Evolutionary conservation across 2,113 vertebrate species (phyloP), one percentile per base, ranked within the genome.

Genomic region (Monarcha castaneiventris): DNA sequence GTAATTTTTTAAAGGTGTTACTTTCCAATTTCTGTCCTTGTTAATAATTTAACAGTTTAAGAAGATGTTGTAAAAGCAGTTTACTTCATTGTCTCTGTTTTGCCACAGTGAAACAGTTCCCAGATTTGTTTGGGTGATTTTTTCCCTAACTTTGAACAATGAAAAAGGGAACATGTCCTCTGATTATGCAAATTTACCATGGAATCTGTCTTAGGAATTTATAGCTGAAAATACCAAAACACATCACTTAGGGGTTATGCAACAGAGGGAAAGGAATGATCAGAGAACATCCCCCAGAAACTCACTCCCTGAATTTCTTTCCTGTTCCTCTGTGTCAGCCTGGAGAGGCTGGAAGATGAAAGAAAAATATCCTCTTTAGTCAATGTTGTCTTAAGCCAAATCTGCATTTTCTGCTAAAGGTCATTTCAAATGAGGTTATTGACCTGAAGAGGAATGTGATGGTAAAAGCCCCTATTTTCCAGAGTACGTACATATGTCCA

Each of bases 1-100:
- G 7, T 9, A 46, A 81, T 92, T 68, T 58, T 89, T 56, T 41
- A 13, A 87, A 94, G 17, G 67, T 91, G n/a, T 7, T 77, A 32
- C 59, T 87, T 93, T 93, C 37, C 76, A 78, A 76, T 91, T 76
- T 94, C 32, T 87, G 21, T 48, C 79, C 55, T 64, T 76, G 29
- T 59, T 84, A 96, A 95, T 48, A 82, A 86, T 90, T 75, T 68
- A 85, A 30, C 48, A 85, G 72, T 93, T 95, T 88, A 94, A 89
- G 84, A 80, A 89, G 84, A 72, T 62, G 67, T 19, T 80, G 13
- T 68, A 32, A 63, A 78, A 58, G 63, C 43, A 87, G 27, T 63
- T 92, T 90, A 54, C 39, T 95, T 89, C 54, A 71, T 91, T 85
- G 74, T 80, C 13, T 93, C 48, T 77, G 1, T 92, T 76, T 87